Evolutionary conservation across 2,888 invertebrate genomes (phyloP), one percentile per base, ranked within the genome.

Genomic region (Disparrhopalites patrizii): DNA sequence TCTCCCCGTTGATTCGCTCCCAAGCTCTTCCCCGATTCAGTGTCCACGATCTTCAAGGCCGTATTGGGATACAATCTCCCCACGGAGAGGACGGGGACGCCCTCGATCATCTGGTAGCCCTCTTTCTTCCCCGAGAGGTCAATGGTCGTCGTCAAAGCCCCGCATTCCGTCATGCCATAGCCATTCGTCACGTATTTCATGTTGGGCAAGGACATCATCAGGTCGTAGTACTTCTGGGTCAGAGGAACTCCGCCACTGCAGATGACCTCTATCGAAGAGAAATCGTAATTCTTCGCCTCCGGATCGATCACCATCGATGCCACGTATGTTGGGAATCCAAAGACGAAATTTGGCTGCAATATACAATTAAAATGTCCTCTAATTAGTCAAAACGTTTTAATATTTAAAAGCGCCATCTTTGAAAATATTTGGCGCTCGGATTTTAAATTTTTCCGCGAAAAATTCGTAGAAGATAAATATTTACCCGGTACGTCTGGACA

Each of bases 121-220:
- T 28, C 33, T 28, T 0, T 33, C 28, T 62, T 67, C 5, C 72
- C 73, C 18, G 70, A 66, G 5, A 74, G 65, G 55, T 74, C 73
- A 30, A 73, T 66, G 4, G 74, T 74, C 28, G 74, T 74, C 2
- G 70, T 66, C 8, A 74, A 61, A 27, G 70, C 73, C 18, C 71
- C 74, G 62, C 71, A 70, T 65, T 74, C 74, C 1, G 74, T 74
- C 71, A 74, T 71, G 1, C 72, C 70, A 52, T 65, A 70, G 5
- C 70, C 70, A 61, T 71, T 71, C 23, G 70, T 25, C 1, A 71
- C 71, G 38, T 62, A 61, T 40, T 68, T 63, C 38, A 73, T 61
- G 36, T 68, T 68, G 20, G 73, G 73, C 1, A 73, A 66, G 3
- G 60, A 65, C 61, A 63, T 65, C 68, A 73, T 70, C 0, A 68